Evolutionary conservation across 2,797 vertebrate genomes (phyloP).

Genomic region (Trachops cirrhosus): DNA sequence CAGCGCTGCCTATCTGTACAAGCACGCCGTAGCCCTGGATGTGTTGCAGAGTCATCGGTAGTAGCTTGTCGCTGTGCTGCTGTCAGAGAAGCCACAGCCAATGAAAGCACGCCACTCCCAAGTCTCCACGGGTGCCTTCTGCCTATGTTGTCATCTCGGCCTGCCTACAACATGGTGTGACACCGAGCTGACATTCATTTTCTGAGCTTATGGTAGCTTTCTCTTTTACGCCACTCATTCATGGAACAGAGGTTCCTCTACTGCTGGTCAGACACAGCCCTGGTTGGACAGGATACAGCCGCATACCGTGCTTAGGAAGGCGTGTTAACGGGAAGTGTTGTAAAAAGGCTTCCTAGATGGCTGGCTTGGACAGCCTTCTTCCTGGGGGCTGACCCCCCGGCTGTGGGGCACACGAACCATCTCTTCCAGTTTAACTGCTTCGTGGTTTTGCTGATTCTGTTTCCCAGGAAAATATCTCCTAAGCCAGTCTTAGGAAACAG

Average conservation of each 20-base stretch:
- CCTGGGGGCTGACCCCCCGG: not conserved
- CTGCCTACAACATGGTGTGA: not conserved
- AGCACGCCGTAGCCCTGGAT: fast-evolving
- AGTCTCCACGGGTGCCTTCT: not conserved
- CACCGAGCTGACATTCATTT: not conserved
- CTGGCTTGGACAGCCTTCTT: not conserved
- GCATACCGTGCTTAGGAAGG: not conserved
- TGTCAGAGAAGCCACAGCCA: not conserved
- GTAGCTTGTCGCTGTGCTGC: not conserved
- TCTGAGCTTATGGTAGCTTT: not conserved
- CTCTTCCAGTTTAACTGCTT: not conserved
- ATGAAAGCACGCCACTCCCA: not conserved
- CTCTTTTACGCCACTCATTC: not conserved
- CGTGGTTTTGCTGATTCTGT: constrained; percentile 45
- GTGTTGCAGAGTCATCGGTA: not conserved
- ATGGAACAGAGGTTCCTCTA: not conserved
- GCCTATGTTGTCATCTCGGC: not conserved
- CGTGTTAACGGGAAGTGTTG: not conserved
- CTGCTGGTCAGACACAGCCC: not conserved
- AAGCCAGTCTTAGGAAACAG: constrained; percentile 36
- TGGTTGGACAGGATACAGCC: not conserved
- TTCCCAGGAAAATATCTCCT: constrained; percentile 43
- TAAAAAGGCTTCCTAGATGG: not conserved
- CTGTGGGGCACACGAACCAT: not conserved
- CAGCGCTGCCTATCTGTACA: not conserved